Evolutionary conservation across 1,140 invertebrate genomes (phyloP), one percentile per base, ranked within the genome.

Genomic region (Nymphalis io): DNA sequence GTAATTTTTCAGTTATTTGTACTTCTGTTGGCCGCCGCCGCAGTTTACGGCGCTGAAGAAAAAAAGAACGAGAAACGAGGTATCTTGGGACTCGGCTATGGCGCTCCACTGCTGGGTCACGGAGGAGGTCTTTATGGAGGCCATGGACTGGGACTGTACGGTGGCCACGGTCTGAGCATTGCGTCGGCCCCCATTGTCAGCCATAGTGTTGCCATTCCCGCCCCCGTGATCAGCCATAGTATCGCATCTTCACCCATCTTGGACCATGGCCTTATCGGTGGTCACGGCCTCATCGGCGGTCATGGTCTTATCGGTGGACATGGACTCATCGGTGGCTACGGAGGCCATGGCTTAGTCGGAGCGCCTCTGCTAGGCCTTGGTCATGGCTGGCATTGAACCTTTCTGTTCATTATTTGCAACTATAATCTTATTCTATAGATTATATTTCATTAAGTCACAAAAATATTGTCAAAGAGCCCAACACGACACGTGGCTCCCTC

Each of bases 61-160:
- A 91, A 90, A 75, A 89, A 91, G 74, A 83, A 81, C 18, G 89
- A 91, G 75, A 91, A 91, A 72, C 80, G 89, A 6, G 89, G 89
- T 12, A 78, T 89, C 11, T 75, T 89, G 20, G 89, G 89, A 0
- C 84, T 89, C 18, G 88, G 88, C n/a, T 89, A 88, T 65, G 88
- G 80, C 46, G 73, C 68, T 38, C 57, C 70, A 12, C 42, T 68
- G 12, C 15, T 71, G 15, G 75, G 55, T 60, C 62, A 72, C 58
- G 81, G 75, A 33, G 70, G 65, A 20, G 60, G 60, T 44, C 46
- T 70, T 12, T 84, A 81, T 76, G 68, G 75, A 13, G 72, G 70
- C 8, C 75, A 81, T 12, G 81, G 81, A 4, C 40, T 75, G 6
- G 72, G 75, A 0, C 67, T 72, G 10, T 78, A 77, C 70, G 70